Percentiles rank a stretch among this genome's conserved stretches.
phyloP scores from a whole-genome alignment of 2,888 invertebrate species.

The Eilema caniola region DNA sequence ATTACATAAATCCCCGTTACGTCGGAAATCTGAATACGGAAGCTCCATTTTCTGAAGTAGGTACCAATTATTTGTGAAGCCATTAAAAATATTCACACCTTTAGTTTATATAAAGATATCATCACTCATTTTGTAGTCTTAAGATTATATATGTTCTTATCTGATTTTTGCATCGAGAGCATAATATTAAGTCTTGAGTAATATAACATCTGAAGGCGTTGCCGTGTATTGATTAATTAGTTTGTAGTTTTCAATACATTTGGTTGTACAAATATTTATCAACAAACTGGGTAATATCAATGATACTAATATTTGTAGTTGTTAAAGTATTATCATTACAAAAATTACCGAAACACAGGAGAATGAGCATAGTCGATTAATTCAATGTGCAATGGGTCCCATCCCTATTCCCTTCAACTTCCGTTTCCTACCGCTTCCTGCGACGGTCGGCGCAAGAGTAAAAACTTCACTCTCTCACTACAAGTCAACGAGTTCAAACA shows the following conservation, averaged over 20 bases:
- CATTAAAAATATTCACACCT: neutral
- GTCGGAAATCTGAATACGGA: neutral
- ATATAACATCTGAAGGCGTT: neutral
- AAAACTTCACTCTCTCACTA: too few relatives aligned
- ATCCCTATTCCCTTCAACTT: too few relatives aligned
- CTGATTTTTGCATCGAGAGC: neutral
- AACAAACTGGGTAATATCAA: neutral
- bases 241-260: too few relatives aligned
- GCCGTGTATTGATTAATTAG: too few relatives aligned
- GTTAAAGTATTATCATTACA: too few relatives aligned
- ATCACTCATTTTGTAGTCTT: neutral
- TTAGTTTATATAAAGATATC: neutral
- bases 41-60: neutral
- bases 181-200: too few relatives aligned
- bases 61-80: neutral
- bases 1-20: neutral
- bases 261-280: neutral
- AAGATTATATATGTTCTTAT: neutral
- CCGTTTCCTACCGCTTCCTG: too few relatives aligned
- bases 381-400: too few relatives aligned
- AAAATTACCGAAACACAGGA: too few relatives aligned
- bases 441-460: too few relatives aligned
- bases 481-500: too few relatives aligned
- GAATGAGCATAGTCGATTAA: too few relatives aligned
- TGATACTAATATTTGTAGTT: neutral